Conservation (phyloP, 2,888 invertebrate genomes). For the Leptarthrus brevirostris region DNA sequence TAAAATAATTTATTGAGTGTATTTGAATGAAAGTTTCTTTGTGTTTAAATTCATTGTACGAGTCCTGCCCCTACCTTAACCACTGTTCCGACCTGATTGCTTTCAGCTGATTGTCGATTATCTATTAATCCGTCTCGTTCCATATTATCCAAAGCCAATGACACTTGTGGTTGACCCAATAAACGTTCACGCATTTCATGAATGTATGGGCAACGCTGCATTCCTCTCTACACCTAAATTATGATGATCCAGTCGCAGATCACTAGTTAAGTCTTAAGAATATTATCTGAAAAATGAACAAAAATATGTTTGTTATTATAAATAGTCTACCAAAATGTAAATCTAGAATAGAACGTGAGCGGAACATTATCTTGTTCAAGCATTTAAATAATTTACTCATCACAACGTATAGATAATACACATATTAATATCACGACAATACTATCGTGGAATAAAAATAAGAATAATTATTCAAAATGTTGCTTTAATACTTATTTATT, state of each 20-base stretch:
- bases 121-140: slow-evolving; percentile 69
- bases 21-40: neutral
- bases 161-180: slow-evolving; percentile 78
- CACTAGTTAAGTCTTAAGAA: neutral
- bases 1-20: slow-evolving; percentile 42
- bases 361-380: no score
- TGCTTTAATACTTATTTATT: no score
- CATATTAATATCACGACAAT: no score
- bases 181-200: slow-evolving; percentile 94
- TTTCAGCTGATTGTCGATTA: slow-evolving; percentile 69
- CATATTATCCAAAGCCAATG: slow-evolving; percentile 73
- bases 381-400: no score
- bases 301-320: neutral
- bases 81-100: slow-evolving; percentile 85
- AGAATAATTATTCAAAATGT: no score
- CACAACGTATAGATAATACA: no score
- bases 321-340: neutral
- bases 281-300: slow-evolving; percentile 13
- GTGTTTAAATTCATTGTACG: slow-evolving; percentile 63
- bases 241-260: slow-evolving; percentile 3
- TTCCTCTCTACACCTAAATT: slow-evolving; percentile 58
- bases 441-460: no score
- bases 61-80: slow-evolving; percentile 79
- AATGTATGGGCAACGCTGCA: slow-evolving; percentile 84
- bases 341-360: no score